Conservation (phyloP, 2,888 invertebrate species). For the Pediacus dermestoides region DNA sequence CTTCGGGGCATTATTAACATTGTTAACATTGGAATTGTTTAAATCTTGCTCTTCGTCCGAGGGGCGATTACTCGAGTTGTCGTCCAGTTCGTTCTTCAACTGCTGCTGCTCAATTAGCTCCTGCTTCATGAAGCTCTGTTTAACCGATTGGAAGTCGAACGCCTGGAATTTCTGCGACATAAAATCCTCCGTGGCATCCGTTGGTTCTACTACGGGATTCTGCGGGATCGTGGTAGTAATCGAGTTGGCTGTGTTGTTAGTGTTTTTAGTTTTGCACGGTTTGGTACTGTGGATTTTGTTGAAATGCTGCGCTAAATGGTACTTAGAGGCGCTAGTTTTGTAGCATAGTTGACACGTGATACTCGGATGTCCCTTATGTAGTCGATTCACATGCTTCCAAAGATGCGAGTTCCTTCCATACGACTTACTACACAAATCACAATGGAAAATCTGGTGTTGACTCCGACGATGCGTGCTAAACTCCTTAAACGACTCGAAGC, state of each 20-base stretch:
- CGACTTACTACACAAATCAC: conserved; percentile 59
- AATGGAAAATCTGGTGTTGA: conserved; percentile 56
- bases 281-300: conserved; percentile 52
- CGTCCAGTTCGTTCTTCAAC: conserved; percentile 25
- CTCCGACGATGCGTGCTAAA: conserved; percentile 54
- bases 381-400: conserved; percentile 61
- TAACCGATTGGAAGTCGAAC: conserved; percentile 42
- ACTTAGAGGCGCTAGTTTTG: conserved; percentile 58
- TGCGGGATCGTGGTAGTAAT: conserved; percentile 7
- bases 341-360: conserved; percentile 58
- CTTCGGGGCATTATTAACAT: conserved; percentile 38
- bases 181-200: conserved; percentile 37
- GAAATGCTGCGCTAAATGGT: conserved; percentile 56
- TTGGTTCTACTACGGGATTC: conserved; percentile 14
- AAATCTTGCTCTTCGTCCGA: conserved; percentile 19
- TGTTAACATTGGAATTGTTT: background rate
- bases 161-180: conserved; percentile 45
- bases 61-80: conserved; percentile 22
- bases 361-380: conserved; percentile 57
- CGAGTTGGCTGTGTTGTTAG: conserved; percentile 5
- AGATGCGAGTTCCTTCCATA: conserved; percentile 59
- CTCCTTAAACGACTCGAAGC: conserved; percentile 52
- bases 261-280: conserved; percentile 9
- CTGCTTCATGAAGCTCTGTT: conserved; percentile 44
- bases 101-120: conserved; percentile 35